Percentiles rank a stretch among this genome's conserved stretches.
phyloP scores from a whole-genome alignment of 2,888 invertebrate species.

The Graphium colonna region DNA sequence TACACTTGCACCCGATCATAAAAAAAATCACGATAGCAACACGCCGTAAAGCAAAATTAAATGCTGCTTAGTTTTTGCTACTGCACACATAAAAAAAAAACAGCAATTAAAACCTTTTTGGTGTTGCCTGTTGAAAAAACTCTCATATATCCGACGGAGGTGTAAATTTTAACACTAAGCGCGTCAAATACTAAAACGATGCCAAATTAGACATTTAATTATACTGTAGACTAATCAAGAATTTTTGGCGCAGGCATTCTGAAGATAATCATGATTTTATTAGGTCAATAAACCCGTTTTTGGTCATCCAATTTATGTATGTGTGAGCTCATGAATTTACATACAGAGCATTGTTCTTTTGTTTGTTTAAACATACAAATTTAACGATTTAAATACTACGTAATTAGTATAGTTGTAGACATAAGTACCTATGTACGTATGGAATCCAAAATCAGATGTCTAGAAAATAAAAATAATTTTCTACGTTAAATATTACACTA shows the following conservation, averaged over 20 bases:
- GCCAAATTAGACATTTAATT: constrained; percentile 6
- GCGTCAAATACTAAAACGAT: constrained; percentile 1
- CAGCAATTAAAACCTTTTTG: constrained; percentile 1
- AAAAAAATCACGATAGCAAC: no score
- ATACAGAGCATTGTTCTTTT: not conserved
- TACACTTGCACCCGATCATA: no score
- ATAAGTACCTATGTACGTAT: no score
- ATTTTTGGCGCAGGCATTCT: not conserved
- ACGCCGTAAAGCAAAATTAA: not conserved
- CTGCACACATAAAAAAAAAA: not conserved
- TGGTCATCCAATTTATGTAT: not conserved
- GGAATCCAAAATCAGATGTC: no score
- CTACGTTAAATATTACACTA: no score
- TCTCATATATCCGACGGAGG: not conserved
- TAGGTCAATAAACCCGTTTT: constrained; percentile 7
- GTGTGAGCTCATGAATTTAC: not conserved
- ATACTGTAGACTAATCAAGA: constrained; percentile 6
- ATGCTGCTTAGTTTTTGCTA: constrained; percentile 2
- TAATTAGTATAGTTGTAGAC: no score
- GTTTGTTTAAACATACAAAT: not conserved
- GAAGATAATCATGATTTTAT: constrained; percentile 3
- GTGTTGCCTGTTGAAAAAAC: not conserved
- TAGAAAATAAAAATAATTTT: no score
- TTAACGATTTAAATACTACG: not conserved
- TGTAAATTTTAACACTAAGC: constrained; percentile 9